A percentile compares a stretch with the other conserved stretches of the same genome.
Evolutionary conservation across 2,888 invertebrate species (phyloP).

Genomic region (Hemistola chrysoprasaria): DNA sequence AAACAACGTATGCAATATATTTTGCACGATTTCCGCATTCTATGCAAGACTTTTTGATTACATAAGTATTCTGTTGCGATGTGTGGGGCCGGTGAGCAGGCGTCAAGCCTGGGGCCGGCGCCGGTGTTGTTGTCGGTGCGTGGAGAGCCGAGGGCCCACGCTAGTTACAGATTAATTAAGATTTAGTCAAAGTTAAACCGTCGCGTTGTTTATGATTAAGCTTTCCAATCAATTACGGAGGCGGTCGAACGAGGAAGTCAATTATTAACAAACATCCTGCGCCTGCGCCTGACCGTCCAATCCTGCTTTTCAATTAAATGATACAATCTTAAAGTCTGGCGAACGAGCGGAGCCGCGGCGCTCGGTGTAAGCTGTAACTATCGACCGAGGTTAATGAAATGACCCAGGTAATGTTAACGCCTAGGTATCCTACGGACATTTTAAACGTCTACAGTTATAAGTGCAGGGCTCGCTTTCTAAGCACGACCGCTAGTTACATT

Average conservation of each 20-base stretch:
- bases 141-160: no score
- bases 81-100: no score
- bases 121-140: no score
- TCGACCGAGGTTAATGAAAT: slow-evolving; percentile 25
- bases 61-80: no score
- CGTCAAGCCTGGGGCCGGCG: no score
- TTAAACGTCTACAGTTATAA: background rate
- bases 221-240: slow-evolving; percentile 23
- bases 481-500: background rate
- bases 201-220: slow-evolving; percentile 13
- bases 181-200: slow-evolving; percentile 7
- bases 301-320: slow-evolving; percentile 26
- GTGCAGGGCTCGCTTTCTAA: background rate
- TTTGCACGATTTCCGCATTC: no score
- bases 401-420: slow-evolving; percentile 17
- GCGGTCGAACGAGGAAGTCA: slow-evolving; percentile 23
- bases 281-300: slow-evolving; percentile 12
- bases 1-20: no score
- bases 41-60: no score
- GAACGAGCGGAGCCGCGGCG: background rate
- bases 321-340: slow-evolving; percentile 19
- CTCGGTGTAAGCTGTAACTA: slow-evolving; percentile 6
- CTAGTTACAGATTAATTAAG: slow-evolving; percentile 4
- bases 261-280: slow-evolving; percentile 18
- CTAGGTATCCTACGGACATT: background rate